Evolutionary conservation across 2,888 invertebrate genomes (phyloP), one percentile per base, ranked within the genome.

Genomic region (Cordilura impudica): DNA sequence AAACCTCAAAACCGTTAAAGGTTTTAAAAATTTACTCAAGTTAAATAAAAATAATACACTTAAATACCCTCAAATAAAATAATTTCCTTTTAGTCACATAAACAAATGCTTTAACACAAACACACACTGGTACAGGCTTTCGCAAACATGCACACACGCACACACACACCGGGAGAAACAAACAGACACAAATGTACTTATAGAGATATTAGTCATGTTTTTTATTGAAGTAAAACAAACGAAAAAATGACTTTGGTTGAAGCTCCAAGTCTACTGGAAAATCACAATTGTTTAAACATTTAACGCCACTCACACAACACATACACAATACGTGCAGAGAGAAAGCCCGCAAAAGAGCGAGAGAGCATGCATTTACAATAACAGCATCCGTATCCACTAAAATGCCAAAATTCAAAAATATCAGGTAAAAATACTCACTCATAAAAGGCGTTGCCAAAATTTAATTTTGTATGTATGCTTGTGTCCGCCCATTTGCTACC

Each of bases 171-270:
- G 2, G 23, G 1, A 23, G 3, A 21, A 51, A 51, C n/a, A 47
- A 7, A 31, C 58, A 49, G n/a, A 4, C 26, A 21, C 23, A 19
- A 10, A 43, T 43, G n/a, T 29, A 47, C 12, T 21, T 67, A 75
- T 72, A 72, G 72, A 72, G 43, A 79, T 79, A 79, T 79, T 79
- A 76, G 79, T 75, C 75, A 79, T 75, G 79, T 79, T 79, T 79
- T n/a, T 79, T 75, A 63, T 75, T 79, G 71, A 75, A 79, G 79
- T 76, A 79, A 79, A 79, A 79, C 75, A 79, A 79, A 79, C 79
- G 71, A 79, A 76, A 79, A 74, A 79, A 75, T 79, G 79, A 79
- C 79, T 79, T 79, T 79, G 79, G 79, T 75, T 71, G 47, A 65
- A 78, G 63, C 79, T 67, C 47, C 45, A 78, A 73, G 58, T 75